Conservation (phyloP, 2,113 vertebrate genomes). For the Chaetura pelagica region DNA sequence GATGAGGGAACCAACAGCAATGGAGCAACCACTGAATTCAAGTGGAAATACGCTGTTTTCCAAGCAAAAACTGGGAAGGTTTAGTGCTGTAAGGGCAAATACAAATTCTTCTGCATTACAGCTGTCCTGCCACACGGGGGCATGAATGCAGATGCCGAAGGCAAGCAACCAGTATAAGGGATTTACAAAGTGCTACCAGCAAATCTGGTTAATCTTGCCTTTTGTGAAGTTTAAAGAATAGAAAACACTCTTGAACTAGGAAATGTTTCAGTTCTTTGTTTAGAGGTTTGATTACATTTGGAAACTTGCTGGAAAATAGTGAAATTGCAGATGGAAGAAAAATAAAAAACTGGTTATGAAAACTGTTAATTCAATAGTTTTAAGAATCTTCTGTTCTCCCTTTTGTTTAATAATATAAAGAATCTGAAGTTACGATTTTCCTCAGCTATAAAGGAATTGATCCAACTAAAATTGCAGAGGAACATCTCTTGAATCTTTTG, state of each 20-base stretch:
- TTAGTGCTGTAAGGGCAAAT: background rate
- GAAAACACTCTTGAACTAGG: background rate
- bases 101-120: background rate
- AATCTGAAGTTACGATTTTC: background rate
- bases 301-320: background rate
- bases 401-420: background rate
- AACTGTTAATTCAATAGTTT: background rate
- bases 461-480: background rate
- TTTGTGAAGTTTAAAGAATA: background rate
- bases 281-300: background rate
- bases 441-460: background rate
- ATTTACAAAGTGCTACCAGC: background rate
- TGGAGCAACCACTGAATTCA: background rate
- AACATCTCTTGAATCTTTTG: background rate
- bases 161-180: background rate
- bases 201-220: background rate
- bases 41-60: background rate
- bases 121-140: too few species aligned
- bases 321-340: background rate
- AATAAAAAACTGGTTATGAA: background rate
- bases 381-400: background rate
- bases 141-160: background rate
- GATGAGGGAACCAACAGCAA: background rate
- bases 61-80: background rate
- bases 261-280: background rate